phyloP scores from a whole-genome alignment of 1,140 invertebrate genomes.

The Pomacea maculata region DNA sequence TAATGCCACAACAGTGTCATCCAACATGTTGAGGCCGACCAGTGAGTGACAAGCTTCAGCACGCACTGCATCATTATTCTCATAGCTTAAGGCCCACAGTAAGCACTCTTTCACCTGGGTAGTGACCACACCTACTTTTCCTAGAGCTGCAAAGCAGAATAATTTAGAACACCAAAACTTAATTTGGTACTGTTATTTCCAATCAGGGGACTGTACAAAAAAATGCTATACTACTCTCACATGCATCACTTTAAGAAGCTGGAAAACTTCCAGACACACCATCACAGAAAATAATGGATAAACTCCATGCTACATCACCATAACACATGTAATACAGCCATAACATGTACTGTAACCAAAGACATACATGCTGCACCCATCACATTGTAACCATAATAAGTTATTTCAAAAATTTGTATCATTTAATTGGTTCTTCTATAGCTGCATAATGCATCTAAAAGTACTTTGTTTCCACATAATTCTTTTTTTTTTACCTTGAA shows the following conservation, averaged over 20 bases:
- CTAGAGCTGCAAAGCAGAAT: conserved; percentile 54
- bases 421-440: not conserved
- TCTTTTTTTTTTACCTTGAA: conserved; percentile 56
- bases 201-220: no score
- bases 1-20: conserved; percentile 58
- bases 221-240: no score
- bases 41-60: conserved; percentile 63
- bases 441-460: not conserved
- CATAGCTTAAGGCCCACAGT: conserved; percentile 64
- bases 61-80: conserved; percentile 58
- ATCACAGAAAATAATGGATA: no score
- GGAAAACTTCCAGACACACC: no score
- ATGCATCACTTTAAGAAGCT: no score
- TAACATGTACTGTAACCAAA: no score
- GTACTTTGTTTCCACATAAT: not conserved
- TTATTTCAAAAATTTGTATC: not conserved
- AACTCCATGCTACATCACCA: no score
- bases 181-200: no score
- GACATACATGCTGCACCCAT: no score
- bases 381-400: not conserved
- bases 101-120: conserved; percentile 54
- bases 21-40: conserved; percentile 44
- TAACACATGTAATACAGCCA: no score
- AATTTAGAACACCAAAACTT: no score
- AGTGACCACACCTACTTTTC: conserved; percentile 55